These are phyloP conservation scores for Stictonetta naevosa DNA, from an alignment of 2,113 vertebrate species.

Conservation along the genomic window DNA sequence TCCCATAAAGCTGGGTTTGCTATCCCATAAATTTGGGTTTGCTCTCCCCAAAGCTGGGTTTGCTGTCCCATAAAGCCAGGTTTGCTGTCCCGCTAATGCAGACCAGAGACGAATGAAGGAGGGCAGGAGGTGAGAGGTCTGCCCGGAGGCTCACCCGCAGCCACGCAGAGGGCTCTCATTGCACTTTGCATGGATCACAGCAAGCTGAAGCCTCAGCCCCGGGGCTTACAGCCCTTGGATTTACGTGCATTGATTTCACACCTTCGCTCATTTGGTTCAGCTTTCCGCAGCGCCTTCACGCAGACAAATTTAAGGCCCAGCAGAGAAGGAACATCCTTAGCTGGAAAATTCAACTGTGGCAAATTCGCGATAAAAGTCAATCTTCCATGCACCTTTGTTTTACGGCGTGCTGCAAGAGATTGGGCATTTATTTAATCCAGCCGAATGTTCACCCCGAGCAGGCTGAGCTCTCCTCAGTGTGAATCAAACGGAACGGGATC, in stretches of 20 bases:
- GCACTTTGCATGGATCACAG: neutral
- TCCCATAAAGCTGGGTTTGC: neutral
- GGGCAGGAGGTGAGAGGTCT: neutral
- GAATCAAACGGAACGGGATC: neutral
- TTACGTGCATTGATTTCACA: constrained; percentile 33
- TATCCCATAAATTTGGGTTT: too few relatives aligned
- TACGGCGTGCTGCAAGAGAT: neutral
- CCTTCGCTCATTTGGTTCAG: neutral
- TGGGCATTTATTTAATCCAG: neutral
- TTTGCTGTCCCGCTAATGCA: neutral
- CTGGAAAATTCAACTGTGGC: constrained; percentile 17
- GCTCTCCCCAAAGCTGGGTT: too few relatives aligned
- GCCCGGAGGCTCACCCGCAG: neutral
- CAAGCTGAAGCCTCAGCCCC: neutral
- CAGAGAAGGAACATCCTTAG: constrained; percentile 41
- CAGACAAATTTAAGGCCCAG: constrained; percentile 14
- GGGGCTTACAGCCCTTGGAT: neutral
- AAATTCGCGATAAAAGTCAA: neutral
- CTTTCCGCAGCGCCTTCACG: neutral
- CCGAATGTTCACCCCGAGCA: constrained; percentile 7
- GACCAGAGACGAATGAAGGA: neutral
- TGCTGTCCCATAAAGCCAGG: too few relatives aligned
- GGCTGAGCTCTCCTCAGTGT: neutral
- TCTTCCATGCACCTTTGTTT: constrained; percentile 18
- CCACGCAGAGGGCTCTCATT: neutral